Percentiles rank a stretch among this genome's conserved stretches.
phyloP scores from a whole-genome alignment of 2,888 invertebrate species.

The Hylaea fasciaria region DNA sequence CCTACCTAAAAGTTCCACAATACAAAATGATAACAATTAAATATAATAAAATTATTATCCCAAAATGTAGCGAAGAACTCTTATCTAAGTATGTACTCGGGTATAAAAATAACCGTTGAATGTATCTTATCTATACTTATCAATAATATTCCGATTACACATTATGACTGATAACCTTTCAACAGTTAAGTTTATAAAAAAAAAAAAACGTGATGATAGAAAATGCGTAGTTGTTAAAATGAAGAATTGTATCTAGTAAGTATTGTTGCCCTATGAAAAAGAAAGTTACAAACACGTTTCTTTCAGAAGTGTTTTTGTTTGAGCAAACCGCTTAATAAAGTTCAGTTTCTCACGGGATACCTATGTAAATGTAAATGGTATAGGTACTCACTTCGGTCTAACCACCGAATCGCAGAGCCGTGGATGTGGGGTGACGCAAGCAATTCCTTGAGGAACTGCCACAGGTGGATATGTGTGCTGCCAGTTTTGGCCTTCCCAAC shows the following conservation, averaged over 20 bases:
- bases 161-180: constrained; percentile 10
- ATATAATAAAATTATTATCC: too few species aligned
- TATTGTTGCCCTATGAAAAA: too few species aligned
- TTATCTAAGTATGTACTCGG: background rate
- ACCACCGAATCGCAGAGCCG: constrained; percentile 98
- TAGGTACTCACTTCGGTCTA: constrained; percentile 90
- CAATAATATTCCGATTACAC: constrained; percentile 10
- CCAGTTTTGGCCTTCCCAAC: constrained; percentile 80
- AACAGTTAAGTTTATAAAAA: constrained; percentile 1
- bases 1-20: too few species aligned
- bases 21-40: too few species aligned
- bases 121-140: background rate
- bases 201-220: constrained; percentile 8
- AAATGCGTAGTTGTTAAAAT: background rate
- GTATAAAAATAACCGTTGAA: background rate
- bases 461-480: constrained; percentile 97
- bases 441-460: constrained; percentile 99
- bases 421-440: constrained; percentile 94
- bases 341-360: too few species aligned
- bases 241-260: background rate
- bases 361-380: background rate
- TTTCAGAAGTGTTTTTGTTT: too few species aligned
- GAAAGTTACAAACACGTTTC: too few species aligned
- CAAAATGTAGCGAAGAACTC: background rate
- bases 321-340: too few species aligned